These are phyloP conservation scores for Epinephelus coioides DNA, from an alignment of 2,797 vertebrate species.

Conservation along the genomic window DNA sequence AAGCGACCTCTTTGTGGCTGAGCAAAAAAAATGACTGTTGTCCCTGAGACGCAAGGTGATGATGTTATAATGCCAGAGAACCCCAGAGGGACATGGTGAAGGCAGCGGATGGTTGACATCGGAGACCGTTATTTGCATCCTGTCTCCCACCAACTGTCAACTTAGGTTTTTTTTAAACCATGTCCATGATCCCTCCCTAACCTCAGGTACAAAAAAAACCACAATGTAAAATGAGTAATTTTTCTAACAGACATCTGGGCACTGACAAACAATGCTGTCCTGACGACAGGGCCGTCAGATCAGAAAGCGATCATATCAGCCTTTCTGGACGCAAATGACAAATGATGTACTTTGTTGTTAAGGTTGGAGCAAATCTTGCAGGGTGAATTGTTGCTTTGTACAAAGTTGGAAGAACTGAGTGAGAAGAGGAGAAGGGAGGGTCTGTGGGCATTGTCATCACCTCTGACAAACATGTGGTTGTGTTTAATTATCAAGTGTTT, in stretches of 20 bases:
- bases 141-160: not conserved
- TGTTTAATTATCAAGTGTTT: conserved; percentile 86
- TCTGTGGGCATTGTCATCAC: conserved; percentile 67
- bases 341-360: not conserved
- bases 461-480: conserved; percentile 77
- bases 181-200: not conserved
- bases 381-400: conserved; percentile 44
- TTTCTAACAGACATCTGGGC: not conserved
- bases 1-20: not conserved
- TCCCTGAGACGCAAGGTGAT: not conserved
- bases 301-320: not conserved
- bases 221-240: not conserved
- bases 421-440: conserved; percentile 34
- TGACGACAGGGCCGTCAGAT: not conserved
- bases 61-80: not conserved
- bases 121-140: not conserved
- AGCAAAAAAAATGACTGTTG: not conserved
- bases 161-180: not conserved
- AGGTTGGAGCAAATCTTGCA: conserved; percentile 26
- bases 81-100: not conserved
- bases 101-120: not conserved
- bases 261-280: not conserved
- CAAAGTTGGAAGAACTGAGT: conserved; percentile 55
- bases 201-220: not conserved
- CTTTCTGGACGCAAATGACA: not conserved